Evolutionary conservation across 2,113 vertebrate species (phyloP), one percentile per base, ranked within the genome.

Genomic region (Sialia sialis): DNA sequence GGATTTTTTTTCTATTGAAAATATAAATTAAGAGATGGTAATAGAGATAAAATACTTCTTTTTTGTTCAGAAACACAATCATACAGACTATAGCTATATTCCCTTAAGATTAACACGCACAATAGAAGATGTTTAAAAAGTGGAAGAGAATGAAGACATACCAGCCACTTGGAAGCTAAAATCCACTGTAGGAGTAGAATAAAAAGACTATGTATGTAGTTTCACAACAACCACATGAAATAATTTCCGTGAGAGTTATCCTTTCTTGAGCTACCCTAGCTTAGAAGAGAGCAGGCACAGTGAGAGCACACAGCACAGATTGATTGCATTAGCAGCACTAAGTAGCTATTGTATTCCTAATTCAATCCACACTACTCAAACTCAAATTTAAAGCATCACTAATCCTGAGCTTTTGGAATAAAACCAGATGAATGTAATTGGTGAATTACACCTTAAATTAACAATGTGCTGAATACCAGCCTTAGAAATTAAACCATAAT

Each of bases 361-460:
- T 89, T 87, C 54, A 76, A 73, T n/a, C 66, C 79, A 81, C 68
- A 44, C 64, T 70, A 63, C 63, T 72, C 74, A 85, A 77, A 73
- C 48, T 52, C 48, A 77, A 22, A 69, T 92, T 88, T 67, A 90
- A 95, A 94, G 36, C 60, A 75, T 30, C 3, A 11, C 69, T 82
- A 82, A 84, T 79, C 73, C 59, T 13, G 10, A 89, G 26, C 26
- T 66, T 62, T 49, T 91, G 63, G 51, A 96, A 75, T 41, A 78
- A 75, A 87, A 72, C 46, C 25, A 75, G 41, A 68, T 66, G 0
- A 82, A 87, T 29, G 29, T 48, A 82, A 82, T 60, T 84, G 55
- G 58, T 87, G 62, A 79, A 89, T 93, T 93, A 84, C 30, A 95
- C 32, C 29, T 64, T 63, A 77, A 89, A n/a, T 78, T 94, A 89